Conservation (phyloP, 2,797 vertebrate species). For the Rhadinocentrus ornatus region DNA sequence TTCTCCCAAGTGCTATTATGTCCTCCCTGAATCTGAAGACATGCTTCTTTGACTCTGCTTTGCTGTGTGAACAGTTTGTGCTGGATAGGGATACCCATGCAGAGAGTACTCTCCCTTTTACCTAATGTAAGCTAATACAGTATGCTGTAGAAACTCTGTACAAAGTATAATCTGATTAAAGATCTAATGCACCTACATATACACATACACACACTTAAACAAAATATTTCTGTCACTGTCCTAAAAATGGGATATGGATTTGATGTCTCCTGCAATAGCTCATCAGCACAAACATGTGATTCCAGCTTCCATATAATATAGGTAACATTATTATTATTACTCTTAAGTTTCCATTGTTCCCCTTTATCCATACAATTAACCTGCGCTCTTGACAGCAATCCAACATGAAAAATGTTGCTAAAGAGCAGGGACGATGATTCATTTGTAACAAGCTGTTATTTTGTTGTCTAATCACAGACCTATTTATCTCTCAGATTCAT, state of each 20-base stretch:
- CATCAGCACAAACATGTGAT: neutral
- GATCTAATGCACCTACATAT: neutral
- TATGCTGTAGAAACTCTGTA: neutral
- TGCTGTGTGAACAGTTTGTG: neutral
- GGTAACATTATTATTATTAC: constrained; percentile 10
- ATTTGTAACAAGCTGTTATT: constrained; percentile 30
- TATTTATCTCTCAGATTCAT: constrained; percentile 32
- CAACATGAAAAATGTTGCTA: neutral
- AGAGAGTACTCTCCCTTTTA: neutral
- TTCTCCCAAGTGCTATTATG: neutral
- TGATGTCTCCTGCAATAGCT: no score
- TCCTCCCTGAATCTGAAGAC: neutral
- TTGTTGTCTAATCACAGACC: constrained; percentile 35
- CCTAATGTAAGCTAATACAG: neutral
- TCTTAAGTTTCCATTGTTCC: constrained; percentile 11
- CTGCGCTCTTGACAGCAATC: neutral
- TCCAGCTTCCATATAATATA: constrained; percentile 2
- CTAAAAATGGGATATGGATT: neutral
- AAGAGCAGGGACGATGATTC: constrained; percentile 15
- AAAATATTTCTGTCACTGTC: neutral
- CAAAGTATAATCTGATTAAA: neutral
- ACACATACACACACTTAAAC: neutral
- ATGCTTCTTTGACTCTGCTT: no score
- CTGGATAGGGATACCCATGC: neutral
- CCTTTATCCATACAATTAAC: constrained; percentile 1